A percentile compares a stretch with the other conserved stretches of the same genome.
phyloP scores from a whole-genome alignment of 2,888 invertebrate genomes.

The Drosophila tanythrix region DNA sequence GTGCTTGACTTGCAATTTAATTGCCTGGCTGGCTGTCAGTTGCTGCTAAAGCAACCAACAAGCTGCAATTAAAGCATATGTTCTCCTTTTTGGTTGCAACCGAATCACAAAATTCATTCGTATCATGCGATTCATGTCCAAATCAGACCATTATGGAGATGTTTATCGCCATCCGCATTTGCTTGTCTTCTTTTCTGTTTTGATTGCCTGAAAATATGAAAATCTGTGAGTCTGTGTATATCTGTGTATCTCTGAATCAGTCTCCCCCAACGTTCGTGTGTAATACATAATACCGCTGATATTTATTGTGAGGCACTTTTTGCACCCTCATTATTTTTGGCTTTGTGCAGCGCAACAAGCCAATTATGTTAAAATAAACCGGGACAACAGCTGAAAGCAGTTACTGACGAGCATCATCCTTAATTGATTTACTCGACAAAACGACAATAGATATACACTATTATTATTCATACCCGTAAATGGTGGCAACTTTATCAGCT shows the following conservation, averaged over 20 bases:
- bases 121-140: conserved; percentile 51
- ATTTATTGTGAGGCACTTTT: conserved; percentile 45
- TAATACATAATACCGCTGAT: conserved; percentile 49
- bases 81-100: conserved; percentile 25
- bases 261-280: conserved; percentile 22
- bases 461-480: conserved; percentile 40
- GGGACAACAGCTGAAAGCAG: conserved; percentile 57
- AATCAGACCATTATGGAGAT: conserved; percentile 81
- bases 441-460: conserved; percentile 9
- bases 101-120: conserved; percentile 22
- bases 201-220: conserved; percentile 59
- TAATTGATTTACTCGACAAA: conserved; percentile 60
- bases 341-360: conserved; percentile 71
- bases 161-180: conserved; percentile 71
- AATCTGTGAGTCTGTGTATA: conserved; percentile 39
- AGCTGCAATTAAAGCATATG: conserved; percentile 78
- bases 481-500: conserved; percentile 56
- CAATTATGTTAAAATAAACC: conserved; percentile 75
- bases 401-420: conserved; percentile 15
- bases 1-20: conserved; percentile 56
- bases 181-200: conserved; percentile 55
- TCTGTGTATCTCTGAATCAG: conserved; percentile 6
- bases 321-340: conserved; percentile 78
- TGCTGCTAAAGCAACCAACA: conserved; percentile 40
- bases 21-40: conserved; percentile 46